These are phyloP conservation scores for Trigoniulus corallinus DNA, from an alignment of 1,140 invertebrate species.

Conservation along the genomic window DNA sequence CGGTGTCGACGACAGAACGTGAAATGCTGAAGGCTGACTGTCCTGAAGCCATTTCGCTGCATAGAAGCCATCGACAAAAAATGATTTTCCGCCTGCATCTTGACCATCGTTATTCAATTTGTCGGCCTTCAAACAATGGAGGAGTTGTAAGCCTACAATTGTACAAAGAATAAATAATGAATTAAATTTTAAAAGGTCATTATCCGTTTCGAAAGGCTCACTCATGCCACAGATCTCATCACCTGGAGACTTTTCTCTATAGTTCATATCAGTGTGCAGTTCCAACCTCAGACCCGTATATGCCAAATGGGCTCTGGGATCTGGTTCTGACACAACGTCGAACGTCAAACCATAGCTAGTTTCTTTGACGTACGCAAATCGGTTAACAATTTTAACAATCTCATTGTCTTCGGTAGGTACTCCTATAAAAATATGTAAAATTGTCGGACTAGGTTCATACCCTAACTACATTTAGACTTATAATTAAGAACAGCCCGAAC, in stretches of 20 bases:
- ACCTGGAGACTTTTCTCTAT: constrained; percentile 25
- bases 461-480: not conserved
- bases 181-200: not conserved
- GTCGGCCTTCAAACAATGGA: constrained; percentile 22
- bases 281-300: constrained; percentile 21
- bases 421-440: constrained; percentile 9
- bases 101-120: constrained; percentile 9
- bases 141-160: constrained; percentile 19
- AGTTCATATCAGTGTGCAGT: constrained; percentile 27
- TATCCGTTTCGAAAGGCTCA: not conserved
- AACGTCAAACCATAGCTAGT: constrained; percentile 24
- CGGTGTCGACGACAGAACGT: constrained; percentile 23
- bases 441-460: not conserved
- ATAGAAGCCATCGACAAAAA: constrained; percentile 25
- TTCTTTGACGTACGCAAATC: constrained; percentile 25
- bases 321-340: constrained; percentile 23
- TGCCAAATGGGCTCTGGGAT: constrained; percentile 21
- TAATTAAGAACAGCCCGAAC: not conserved
- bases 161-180: not conserved
- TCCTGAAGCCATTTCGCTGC: constrained; percentile 23
- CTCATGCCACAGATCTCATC: too few relatives aligned
- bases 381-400: constrained; percentile 22
- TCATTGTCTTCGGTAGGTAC: constrained; percentile 14
- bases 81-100: constrained; percentile 20
- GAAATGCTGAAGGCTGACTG: constrained; percentile 24